Conservation (phyloP, 2,113 vertebrate species). For the Sylvia atricapilla region DNA sequence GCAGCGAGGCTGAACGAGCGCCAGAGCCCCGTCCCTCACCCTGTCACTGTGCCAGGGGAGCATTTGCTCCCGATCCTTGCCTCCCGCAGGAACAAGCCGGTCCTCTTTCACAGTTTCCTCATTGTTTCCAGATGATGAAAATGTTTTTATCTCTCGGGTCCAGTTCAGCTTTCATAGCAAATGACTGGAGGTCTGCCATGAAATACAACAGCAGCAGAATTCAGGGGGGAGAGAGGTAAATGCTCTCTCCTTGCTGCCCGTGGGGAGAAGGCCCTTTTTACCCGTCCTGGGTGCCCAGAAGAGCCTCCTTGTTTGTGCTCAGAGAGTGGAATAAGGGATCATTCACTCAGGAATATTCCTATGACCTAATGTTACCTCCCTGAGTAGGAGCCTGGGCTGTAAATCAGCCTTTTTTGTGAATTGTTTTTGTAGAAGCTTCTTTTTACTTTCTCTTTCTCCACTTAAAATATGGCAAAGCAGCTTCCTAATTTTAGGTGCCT, state of each 20-base stretch:
- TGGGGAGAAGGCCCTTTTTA: not conserved
- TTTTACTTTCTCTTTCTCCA: not conserved
- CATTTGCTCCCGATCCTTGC: not conserved
- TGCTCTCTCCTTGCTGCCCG: not conserved
- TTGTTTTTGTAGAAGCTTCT: not conserved
- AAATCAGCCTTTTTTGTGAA: constrained; percentile 8
- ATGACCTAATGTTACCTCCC: constrained; percentile 53
- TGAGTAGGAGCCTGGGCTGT: not conserved
- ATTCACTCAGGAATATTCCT: constrained; percentile 56
- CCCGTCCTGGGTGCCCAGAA: not conserved
- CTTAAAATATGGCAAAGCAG: not conserved
- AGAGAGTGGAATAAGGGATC: constrained; percentile 26
- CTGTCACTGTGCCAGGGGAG: not conserved
- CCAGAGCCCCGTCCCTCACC: not conserved
- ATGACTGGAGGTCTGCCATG: not conserved
- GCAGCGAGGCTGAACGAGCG: not conserved
- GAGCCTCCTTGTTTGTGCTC: constrained; percentile 40
- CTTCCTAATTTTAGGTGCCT: constrained; percentile 24
- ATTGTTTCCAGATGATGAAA: constrained; percentile 48
- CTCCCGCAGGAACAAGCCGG: not conserved
- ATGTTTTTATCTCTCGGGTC: constrained; percentile 16
- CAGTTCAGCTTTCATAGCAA: not conserved
- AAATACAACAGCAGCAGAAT: not conserved
- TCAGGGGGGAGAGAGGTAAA: not conserved
- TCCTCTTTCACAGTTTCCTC: constrained; percentile 8